Base-by-base conservation (phyloP, 2,888 invertebrate genomes). In the Ischnus inquisitorius region DNA sequence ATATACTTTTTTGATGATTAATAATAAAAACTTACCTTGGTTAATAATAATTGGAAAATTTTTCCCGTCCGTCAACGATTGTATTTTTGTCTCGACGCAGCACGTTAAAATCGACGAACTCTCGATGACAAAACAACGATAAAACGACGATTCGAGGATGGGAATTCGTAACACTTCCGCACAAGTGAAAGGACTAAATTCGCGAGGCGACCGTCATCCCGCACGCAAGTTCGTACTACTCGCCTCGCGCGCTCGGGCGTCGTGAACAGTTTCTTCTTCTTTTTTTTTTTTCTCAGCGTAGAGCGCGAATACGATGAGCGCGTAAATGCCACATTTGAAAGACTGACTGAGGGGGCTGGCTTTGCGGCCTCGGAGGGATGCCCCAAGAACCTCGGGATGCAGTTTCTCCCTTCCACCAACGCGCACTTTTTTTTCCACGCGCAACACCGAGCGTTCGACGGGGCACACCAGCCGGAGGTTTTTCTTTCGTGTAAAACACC, bases 251-350 rank as follows among this genome's bases (percentile, higher is more conserved):
- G 8, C 57, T 60, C 41, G 6, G 10, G 4, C 19, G 34, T 39
- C 14, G 14, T n/a, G n/a, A n/a, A n/a, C n/a, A n/a, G n/a, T n/a
- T n/a, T n/a, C n/a, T 22, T 12, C 14, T 57, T 14, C 80, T 72
- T 57, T 60, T 69, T 79, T 71, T 54, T 46, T 46, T 46, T 60
- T 16, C 16, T 62, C 62, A 60, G 28, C 28, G n/a, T 12, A 62
- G 83, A 83, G 74, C 71, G 87, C 81, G 69, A 76, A 85, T 82
- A 82, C 76, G 65, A 51, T 64, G 79, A 64, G 75, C 82, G 67
- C 83, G 77, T 72, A 84, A 87, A 79, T 84, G 83, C 77, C 84
- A 85, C 86, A 86, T 88, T 88, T 85, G 81, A 83, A 82, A 84
- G 85, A 85, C 76, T 86, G 86, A 86, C 85, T 82, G 57, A 28